Conservation (phyloP, 2,797 vertebrate species). For the Cuniculus paca region DNA sequence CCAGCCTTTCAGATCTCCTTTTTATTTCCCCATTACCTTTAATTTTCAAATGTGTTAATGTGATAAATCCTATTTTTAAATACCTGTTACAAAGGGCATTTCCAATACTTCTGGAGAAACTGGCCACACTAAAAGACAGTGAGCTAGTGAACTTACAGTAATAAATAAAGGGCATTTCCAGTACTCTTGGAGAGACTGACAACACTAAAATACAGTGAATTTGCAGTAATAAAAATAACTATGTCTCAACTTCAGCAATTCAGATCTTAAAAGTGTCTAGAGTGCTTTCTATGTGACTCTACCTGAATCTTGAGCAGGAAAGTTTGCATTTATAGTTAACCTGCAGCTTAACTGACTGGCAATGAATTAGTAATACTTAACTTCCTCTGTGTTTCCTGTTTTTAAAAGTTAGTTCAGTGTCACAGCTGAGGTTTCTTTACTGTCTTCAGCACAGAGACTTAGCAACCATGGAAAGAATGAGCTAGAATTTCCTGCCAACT, state of each 20-base stretch:
- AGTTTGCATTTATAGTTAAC: neutral
- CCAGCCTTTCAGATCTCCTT: neutral
- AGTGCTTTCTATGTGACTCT: neutral
- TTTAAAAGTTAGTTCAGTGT: neutral
- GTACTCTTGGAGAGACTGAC: neutral
- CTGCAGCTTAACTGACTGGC: neutral
- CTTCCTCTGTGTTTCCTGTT: neutral
- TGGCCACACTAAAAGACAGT: neutral
- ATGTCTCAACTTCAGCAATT: neutral
- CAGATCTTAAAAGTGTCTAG: neutral
- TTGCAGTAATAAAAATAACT: neutral
- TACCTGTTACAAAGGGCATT: neutral
- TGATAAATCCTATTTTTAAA: slow-evolving; percentile 6
- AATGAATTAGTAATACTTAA: neutral
- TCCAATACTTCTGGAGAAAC: neutral
- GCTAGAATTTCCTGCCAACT: neutral
- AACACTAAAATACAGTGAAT: neutral
- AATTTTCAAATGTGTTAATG: neutral
- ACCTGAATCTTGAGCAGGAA: neutral
- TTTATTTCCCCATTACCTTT: neutral
- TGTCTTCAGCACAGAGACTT: neutral
- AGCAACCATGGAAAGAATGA: neutral
- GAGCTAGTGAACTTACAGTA: neutral
- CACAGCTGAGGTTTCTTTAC: slow-evolving; percentile 11
- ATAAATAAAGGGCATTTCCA: neutral